phyloP scores from a whole-genome alignment of 1,140 invertebrate species.

The Panagrolaimus sp. region DNA sequence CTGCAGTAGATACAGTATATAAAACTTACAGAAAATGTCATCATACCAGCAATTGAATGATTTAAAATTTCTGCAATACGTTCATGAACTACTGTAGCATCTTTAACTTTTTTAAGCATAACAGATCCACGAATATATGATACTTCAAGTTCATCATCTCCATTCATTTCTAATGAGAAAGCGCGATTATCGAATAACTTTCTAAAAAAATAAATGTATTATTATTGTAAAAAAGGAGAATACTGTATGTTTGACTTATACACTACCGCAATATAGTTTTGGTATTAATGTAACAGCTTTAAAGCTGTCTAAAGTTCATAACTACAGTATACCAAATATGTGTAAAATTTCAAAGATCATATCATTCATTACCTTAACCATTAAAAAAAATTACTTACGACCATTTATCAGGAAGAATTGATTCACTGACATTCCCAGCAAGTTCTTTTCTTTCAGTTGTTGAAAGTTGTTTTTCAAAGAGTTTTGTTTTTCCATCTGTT shows the following conservation, averaged over 20 bases:
- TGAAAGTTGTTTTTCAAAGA: neutral
- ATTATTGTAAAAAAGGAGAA: no score
- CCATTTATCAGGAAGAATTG: neutral
- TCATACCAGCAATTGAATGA: neutral
- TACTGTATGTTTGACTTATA: no score
- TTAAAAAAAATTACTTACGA: neutral
- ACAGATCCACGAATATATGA: neutral
- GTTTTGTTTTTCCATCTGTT: neutral
- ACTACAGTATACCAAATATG: no score
- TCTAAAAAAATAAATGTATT: no score
- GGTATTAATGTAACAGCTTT: no score
- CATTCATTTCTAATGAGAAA: neutral
- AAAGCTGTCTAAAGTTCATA: no score
- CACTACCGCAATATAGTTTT: no score
- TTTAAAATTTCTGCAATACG: neutral
- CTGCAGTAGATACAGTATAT: neutral
- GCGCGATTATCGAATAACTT: neutral
- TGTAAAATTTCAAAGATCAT: no score
- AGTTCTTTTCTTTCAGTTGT: neutral
- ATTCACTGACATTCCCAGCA: neutral
- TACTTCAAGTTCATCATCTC: neutral
- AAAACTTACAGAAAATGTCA: neutral
- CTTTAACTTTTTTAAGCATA: neutral
- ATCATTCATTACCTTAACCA: no score
- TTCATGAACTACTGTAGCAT: neutral